Percentiles rank a stretch among this genome's conserved stretches.
Evolutionary conservation across 2,113 vertebrate genomes (phyloP).

Genomic region (Pachycephala philippinensis): DNA sequence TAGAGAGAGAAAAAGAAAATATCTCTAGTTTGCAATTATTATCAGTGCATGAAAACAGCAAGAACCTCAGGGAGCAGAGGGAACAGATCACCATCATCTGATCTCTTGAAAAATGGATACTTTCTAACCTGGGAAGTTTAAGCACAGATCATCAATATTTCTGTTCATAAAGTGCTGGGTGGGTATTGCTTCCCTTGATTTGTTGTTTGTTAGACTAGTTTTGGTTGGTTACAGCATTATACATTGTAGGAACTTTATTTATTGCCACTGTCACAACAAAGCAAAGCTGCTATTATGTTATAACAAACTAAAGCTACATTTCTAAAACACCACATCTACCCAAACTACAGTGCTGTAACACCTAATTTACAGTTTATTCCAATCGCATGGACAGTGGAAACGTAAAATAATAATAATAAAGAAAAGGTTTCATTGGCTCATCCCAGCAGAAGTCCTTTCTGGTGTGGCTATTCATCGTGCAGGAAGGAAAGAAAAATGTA

Average conservation of each 20-base stretch:
- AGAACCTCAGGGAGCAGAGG: neutral
- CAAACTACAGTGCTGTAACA: constrained; percentile 63
- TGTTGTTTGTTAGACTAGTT: constrained; percentile 68
- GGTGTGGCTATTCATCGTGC: constrained; percentile 19
- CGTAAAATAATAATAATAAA: constrained; percentile 61
- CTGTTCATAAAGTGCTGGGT: constrained; percentile 22
- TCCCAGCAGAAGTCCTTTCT: constrained; percentile 36
- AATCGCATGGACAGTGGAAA: constrained; percentile 59
- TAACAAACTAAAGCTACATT: constrained; percentile 75
- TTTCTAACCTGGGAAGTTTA: constrained; percentile 22
- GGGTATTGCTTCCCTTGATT: constrained; percentile 54
- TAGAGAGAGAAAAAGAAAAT: neutral
- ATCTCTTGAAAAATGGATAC: neutral
- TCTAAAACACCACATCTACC: constrained; percentile 66
- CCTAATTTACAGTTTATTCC: constrained; percentile 78
- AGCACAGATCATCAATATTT: constrained; percentile 1
- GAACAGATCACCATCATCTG: neutral
- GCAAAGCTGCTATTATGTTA: constrained; percentile 77
- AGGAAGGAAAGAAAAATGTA: constrained; percentile 4
- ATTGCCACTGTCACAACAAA: constrained; percentile 78
- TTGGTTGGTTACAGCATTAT: constrained; percentile 72
- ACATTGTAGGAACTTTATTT: constrained; percentile 73
- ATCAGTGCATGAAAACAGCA: neutral
- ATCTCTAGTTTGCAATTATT: neutral
- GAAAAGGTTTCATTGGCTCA: constrained; percentile 50